Conservation (phyloP, 2,113 vertebrate genomes). For the Saimiri boliviensis region DNA sequence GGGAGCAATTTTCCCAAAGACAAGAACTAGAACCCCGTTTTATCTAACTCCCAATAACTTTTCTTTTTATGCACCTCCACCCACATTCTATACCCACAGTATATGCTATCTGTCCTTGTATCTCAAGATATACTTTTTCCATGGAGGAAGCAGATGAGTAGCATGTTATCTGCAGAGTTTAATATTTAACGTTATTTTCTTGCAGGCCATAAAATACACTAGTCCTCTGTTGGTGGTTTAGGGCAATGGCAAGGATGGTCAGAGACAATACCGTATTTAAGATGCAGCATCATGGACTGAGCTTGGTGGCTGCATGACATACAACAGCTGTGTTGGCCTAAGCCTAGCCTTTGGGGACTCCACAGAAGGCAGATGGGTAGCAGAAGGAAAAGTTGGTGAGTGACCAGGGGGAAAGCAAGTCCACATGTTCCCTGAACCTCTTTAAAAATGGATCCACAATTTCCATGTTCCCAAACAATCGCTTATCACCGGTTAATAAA, state of each 20-base stretch:
- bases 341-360: background rate
- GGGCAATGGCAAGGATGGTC: background rate
- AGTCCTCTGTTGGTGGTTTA: background rate
- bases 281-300: background rate
- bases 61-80: background rate
- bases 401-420: background rate
- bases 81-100: background rate
- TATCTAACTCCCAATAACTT: background rate
- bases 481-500: background rate
- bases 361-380: background rate
- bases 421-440: background rate
- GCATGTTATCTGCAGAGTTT: background rate
- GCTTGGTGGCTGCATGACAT: background rate
- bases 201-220: background rate
- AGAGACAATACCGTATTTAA: background rate
- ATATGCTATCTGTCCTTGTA: background rate
- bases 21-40: background rate
- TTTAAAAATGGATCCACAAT: background rate
- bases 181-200: background rate
- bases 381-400: background rate
- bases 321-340: background rate
- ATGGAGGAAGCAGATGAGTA: background rate
- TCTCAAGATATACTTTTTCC: background rate
- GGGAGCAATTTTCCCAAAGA: background rate
- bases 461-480: background rate